Percentiles rank a stretch among this genome's conserved stretches.
These are phyloP conservation scores for Progne subis DNA, from an alignment of 2,113 vertebrate genomes.

Conservation along the genomic window DNA sequence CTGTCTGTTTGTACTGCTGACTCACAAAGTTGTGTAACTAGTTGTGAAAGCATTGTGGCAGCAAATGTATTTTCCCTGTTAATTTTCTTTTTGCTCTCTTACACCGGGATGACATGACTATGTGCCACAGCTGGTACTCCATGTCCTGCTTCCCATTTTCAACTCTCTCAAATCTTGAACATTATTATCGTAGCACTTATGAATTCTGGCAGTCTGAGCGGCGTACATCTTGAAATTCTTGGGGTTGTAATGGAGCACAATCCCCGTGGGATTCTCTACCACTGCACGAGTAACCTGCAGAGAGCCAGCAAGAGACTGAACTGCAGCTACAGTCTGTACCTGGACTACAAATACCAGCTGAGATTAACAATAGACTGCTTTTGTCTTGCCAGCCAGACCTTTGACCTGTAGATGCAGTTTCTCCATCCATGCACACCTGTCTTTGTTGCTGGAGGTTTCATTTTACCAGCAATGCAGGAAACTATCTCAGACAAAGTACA, in stretches of 20 bases:
- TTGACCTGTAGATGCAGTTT: background rate
- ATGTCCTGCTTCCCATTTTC: background rate
- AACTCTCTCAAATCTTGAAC: background rate
- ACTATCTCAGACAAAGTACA: background rate
- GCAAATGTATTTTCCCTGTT: background rate
- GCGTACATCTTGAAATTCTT: background rate
- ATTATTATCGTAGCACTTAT: background rate
- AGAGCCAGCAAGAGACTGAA: background rate
- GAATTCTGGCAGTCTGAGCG: background rate
- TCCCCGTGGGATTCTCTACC: background rate
- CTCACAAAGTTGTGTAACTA: background rate
- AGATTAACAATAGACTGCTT: background rate
- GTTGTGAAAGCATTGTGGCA: background rate
- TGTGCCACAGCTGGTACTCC: background rate
- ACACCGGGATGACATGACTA: rapidly evolving
- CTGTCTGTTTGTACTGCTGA: background rate
- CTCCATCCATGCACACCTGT: background rate
- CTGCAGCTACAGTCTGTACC: background rate
- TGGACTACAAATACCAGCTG: background rate
- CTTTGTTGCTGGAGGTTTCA: background rate
- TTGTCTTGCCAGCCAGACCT: background rate
- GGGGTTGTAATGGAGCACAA: background rate
- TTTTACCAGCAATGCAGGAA: background rate
- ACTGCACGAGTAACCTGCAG: background rate
- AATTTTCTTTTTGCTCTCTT: background rate